phyloP scores from a whole-genome alignment of 1,140 invertebrate genomes.

The Ips nitidus region DNA sequence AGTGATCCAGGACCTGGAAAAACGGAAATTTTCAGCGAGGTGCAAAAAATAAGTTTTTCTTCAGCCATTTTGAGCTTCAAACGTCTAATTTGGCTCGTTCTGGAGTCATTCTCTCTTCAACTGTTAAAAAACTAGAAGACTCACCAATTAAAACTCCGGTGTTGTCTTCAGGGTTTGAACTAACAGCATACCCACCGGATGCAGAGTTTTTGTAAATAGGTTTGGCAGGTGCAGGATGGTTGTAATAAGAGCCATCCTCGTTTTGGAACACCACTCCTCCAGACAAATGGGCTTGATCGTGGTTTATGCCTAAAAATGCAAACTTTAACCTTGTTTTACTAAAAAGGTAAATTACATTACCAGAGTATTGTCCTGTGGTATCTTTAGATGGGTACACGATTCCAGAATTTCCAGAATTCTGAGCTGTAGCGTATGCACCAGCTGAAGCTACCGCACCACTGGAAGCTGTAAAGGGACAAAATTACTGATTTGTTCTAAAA shows the following conservation, averaged over 20 bases:
- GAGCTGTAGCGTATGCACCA: not conserved
- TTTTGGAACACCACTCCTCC: constrained; percentile 22
- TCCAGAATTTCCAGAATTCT: not conserved
- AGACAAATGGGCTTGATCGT: constrained; percentile 13
- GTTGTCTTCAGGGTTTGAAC: constrained; percentile 19
- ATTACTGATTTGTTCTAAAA: no score
- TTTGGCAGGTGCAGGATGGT: not conserved
- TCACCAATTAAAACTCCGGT: constrained; percentile 29
- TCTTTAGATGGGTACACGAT: constrained; percentile 11
- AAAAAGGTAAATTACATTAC: not conserved
- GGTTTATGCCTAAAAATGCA: constrained; percentile 9
- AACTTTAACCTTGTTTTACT: not conserved
- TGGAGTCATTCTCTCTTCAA: not conserved
- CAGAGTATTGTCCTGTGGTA: constrained; percentile 3
- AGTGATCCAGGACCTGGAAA: not conserved
- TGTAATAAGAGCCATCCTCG: constrained; percentile 15
- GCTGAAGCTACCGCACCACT: not conserved
- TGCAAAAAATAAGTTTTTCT: no score
- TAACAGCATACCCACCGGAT: constrained; percentile 22
- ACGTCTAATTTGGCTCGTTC: not conserved
- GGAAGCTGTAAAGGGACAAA: not conserved
- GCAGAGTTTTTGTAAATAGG: constrained; percentile 27
- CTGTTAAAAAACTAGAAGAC: not conserved
- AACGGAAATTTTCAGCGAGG: no score
- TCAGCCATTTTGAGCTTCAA: no score